Percentiles rank a stretch among this genome's conserved stretches.
Conservation (phyloP, 2,797 vertebrate species). For the Gymnoscopelus microlampas region DNA sequence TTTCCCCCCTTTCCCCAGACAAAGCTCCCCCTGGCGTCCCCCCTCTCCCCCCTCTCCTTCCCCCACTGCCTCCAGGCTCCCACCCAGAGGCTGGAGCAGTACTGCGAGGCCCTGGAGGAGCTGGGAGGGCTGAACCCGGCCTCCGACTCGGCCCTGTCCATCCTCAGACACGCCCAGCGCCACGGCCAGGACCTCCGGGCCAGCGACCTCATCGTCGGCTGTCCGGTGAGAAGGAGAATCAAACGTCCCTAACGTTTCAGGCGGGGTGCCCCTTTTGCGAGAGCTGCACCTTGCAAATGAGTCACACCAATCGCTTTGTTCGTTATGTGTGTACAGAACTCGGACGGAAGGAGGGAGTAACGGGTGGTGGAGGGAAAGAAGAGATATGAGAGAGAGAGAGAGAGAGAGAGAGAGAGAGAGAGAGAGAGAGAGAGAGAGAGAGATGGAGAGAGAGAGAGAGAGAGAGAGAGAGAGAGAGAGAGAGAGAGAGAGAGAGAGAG, state of each 20-base stretch:
- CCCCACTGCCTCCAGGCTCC: conserved; percentile 85
- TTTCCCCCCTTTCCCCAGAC: conserved; percentile 76
- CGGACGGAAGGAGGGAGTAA: neutral
- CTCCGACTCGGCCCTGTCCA: conserved; percentile 85
- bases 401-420: too few relatives aligned
- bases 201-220: conserved; percentile 90
- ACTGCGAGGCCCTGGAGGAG: conserved; percentile 87
- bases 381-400: too few relatives aligned
- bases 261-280: too few relatives aligned
- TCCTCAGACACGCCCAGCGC: conserved; percentile 85
- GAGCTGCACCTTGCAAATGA: too few relatives aligned
- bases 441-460: too few relatives aligned
- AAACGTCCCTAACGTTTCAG: too few relatives aligned
- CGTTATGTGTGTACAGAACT: too few relatives aligned
- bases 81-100: conserved; percentile 85
- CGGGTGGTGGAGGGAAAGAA: too few relatives aligned
- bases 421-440: too few relatives aligned
- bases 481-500: too few relatives aligned
- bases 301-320: too few relatives aligned
- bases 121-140: conserved; percentile 85
- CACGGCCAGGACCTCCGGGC: conserved; percentile 89
- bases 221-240: conserved; percentile 82
- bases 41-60: conserved; percentile 76
- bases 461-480: too few relatives aligned
- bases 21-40: conserved; percentile 74